Conservation (phyloP, 2,888 invertebrate species). For the Ceriagrion tenellum region DNA sequence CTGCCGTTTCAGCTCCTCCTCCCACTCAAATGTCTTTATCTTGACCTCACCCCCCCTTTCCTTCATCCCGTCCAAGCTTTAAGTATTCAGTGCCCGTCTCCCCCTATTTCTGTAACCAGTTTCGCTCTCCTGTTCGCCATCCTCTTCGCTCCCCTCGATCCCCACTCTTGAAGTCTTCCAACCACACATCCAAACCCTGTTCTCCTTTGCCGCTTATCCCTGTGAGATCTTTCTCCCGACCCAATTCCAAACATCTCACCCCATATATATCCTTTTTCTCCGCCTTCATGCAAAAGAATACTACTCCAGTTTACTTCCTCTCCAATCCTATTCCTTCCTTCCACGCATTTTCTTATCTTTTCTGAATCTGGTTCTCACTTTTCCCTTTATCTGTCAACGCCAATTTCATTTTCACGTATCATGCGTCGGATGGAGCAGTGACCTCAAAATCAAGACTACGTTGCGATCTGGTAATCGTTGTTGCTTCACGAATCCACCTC, state of each 20-base stretch:
- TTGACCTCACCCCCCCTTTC: neutral
- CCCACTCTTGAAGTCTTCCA: neutral
- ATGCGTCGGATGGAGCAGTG: too few relatives aligned
- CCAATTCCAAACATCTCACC: neutral
- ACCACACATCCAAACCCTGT: neutral
- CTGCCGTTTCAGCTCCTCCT: neutral
- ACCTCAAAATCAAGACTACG: too few relatives aligned
- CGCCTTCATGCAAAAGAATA: neutral
- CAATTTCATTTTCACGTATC: too few relatives aligned
- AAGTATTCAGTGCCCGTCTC: constrained; percentile 39
- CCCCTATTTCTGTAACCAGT: constrained; percentile 24
- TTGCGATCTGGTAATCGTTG: too few relatives aligned
- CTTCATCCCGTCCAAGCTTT: neutral
- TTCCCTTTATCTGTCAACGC: too few relatives aligned
- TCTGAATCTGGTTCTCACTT: neutral
- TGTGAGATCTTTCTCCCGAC: neutral
- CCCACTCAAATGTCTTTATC: neutral
- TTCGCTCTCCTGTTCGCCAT: neutral
- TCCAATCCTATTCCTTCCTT: neutral
- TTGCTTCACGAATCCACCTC: too few relatives aligned
- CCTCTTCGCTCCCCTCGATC: neutral
- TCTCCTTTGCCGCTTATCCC: neutral
- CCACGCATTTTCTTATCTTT: neutral
- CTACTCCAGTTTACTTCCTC: neutral
- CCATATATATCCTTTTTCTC: neutral